Base-by-base conservation (phyloP, 2,888 invertebrate species). In the Hedya salicella region DNA sequence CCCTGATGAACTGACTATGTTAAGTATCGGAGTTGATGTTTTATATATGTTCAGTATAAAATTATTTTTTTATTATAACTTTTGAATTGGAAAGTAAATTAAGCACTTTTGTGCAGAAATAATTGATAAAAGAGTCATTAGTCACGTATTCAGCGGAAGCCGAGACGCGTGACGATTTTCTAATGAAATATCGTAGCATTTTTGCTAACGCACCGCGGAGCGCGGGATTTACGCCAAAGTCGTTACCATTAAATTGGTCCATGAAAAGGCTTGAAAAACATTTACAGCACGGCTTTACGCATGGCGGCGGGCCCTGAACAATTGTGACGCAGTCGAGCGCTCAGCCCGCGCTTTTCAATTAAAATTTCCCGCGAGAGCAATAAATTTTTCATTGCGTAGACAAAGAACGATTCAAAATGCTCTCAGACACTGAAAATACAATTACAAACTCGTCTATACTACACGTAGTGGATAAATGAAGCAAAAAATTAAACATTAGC, bases 331-430 rank as follows among this genome's bases (percentile, higher is more conserved):
- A 69, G 67, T 54, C 56, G 64, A 50, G 60, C 54, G 68, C 57
- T 48, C 60, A 53, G 60, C 53, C 66, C 59, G 50, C 62, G 71
- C 74, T 78, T 80, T 83, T 81, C 82, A 84, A 84, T 84, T 84
- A 83, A 87, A 87, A 85, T 88, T 88, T 84, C 81, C 83, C 81
- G 82, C 79, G 78, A 79, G 79, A 79, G 82, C 83, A 84, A 89
- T 88, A 87, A 86, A 86, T 87, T 85, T 85, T 86, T 85, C 87
- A 87, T 82, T 82, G 81, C 81, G 76, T 77, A 80, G 80, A 83
- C 84, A 84, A 83, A 79, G 79, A 78, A 71, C 73, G 73, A 74
- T 76, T 70, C 79, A 75, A 72, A 77, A 80, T 77, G 77, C 76
- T 74, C 69, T 68, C 73, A 74, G 78, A 77, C 80, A 81, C 74